Evolutionary conservation across 2,797 vertebrate genomes (phyloP), one percentile per base, ranked within the genome.

Genomic region (Rousettus madagascariensis): DNA sequence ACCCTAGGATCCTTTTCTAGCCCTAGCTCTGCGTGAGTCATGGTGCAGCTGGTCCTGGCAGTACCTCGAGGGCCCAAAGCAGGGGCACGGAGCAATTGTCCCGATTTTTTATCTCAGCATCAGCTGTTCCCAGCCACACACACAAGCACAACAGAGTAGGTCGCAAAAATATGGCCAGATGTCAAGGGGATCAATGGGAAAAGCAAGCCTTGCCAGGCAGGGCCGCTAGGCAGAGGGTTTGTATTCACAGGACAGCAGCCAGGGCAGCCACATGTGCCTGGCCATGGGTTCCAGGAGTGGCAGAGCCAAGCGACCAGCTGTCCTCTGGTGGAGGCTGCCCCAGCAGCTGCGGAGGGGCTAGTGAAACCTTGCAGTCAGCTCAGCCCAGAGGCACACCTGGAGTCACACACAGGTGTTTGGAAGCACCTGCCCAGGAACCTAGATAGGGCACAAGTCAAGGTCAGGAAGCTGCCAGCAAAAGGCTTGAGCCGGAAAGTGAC

Each of bases 111-210:
- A 79, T 15, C 85, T 55, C 63, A 65, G 61, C 22, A 11, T 79
- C 95, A 90, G 91, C 91, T 94, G 69, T 86, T 87, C 71, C 49
- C 36, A 94, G 69, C 22, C 53, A 69, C 63, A 80, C 46, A 28
- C 69, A 43, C 38, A 49, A 10, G 26, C 61, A 9, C 8, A 12
- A 53, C 55, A 51, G 33, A 38, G 57, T 61, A 20, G 41, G 72
- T 38, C 86, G 22, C 41, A 0, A n/a, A 83, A 55, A 66, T 55
- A 19, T 1, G 20, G 57, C 30, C 93, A 68, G 80, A 79, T 61
- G 83, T 93, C 68, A 2, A 33, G 65, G 65, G 55, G 46, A 55
- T 79, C 74, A 13, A 28, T 2, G 0, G 6, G 28, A 22, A 78
- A 46, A 72, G 51, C 33, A 20, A 53, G 33, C 11, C 46, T 69